Conservation (phyloP, 2,888 invertebrate genomes). For the Folsomia manolachei region DNA sequence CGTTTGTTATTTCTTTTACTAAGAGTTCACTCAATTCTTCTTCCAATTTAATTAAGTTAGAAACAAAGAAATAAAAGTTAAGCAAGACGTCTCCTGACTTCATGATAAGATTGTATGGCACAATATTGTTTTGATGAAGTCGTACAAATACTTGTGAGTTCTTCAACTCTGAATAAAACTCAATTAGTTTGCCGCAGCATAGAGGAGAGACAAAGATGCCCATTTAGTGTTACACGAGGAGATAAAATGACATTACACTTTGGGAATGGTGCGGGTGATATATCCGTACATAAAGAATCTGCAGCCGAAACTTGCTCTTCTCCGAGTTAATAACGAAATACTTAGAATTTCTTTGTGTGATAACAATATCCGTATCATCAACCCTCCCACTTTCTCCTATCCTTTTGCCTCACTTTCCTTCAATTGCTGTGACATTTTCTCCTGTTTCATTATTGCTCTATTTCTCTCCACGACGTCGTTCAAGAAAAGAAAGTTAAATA, state of each 20-base stretch:
- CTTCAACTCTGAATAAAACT: neutral
- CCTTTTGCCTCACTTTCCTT: conserved; percentile 17
- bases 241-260: neutral
- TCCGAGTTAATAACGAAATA: conserved; percentile 45
- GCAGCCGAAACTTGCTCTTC: neutral
- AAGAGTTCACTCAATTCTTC: neutral
- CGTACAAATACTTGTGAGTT: neutral
- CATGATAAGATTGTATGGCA: too few relatives aligned
- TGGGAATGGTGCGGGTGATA: too few relatives aligned
- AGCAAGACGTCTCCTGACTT: neutral
- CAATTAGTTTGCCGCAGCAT: conserved; percentile 4
- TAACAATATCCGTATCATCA: conserved; percentile 49
- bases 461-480: neutral
- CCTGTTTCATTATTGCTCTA: conserved; percentile 35
- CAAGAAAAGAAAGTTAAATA: neutral
- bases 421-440: conserved; percentile 41
- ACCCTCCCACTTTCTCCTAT: too few relatives aligned
- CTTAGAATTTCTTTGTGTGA: conserved; percentile 46
- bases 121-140: conserved; percentile 5
- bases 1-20: neutral
- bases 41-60: conserved; percentile 4
- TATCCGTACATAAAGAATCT: too few relatives aligned
- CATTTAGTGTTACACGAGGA: neutral
- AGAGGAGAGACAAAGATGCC: neutral
- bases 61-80: conserved; percentile 6